Evolutionary conservation across 2,113 vertebrate genomes (phyloP).

Genomic region (Scartelaos histophorus): DNA sequence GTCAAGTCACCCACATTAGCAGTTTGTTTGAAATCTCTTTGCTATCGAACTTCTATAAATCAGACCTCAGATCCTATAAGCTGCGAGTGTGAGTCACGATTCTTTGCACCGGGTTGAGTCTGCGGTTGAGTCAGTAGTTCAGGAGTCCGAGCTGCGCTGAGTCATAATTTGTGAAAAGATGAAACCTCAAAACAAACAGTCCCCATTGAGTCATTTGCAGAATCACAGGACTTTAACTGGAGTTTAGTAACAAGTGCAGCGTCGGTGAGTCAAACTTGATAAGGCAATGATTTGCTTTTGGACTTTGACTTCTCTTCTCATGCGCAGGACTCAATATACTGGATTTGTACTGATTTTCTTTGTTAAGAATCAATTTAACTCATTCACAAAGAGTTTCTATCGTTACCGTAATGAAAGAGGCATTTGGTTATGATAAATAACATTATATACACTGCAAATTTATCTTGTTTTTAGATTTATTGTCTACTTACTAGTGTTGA

Average conservation of each 20-base stretch:
- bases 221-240: neutral
- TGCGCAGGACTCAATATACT: too few species aligned
- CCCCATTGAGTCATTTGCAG: neutral
- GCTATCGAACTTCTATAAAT: neutral
- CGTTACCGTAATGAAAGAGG: too few species aligned
- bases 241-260: neutral
- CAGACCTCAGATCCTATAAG: neutral
- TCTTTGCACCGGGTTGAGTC: neutral
- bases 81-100: neutral
- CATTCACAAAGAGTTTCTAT: too few species aligned
- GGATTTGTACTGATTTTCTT: too few species aligned
- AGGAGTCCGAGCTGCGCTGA: neutral
- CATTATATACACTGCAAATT: too few species aligned
- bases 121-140: neutral
- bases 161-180: neutral
- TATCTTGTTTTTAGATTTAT: too few species aligned
- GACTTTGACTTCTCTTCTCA: too few species aligned
- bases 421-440: too few species aligned
- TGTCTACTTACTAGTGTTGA: too few species aligned
- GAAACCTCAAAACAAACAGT: neutral
- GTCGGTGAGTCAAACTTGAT: neutral
- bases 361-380: too few species aligned
- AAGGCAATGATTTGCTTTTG: neutral
- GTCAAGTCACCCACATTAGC: neutral
- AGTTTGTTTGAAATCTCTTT: too few species aligned